Evolutionary conservation across 2,797 vertebrate species (phyloP).

Genomic region (Tragelaphus oryx): DNA sequence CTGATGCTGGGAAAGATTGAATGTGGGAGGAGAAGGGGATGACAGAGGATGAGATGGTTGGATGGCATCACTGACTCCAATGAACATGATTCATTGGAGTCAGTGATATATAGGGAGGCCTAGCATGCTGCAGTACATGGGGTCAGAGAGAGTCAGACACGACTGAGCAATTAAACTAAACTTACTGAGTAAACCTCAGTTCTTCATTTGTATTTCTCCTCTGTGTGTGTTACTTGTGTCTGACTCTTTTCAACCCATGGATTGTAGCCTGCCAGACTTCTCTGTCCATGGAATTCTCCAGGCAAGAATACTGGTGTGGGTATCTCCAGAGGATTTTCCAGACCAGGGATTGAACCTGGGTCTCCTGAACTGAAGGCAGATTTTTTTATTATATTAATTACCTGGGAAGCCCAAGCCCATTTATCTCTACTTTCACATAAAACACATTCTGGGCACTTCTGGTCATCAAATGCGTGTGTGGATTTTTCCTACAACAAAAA

Average conservation of each 20-base stretch:
- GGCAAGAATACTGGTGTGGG: not conserved
- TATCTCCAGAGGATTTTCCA: too few relatives aligned
- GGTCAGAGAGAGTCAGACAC: not conserved
- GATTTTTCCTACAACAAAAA: not conserved
- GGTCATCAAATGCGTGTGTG: not conserved
- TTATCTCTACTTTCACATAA: not conserved
- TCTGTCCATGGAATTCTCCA: not conserved
- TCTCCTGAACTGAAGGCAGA: too few relatives aligned
- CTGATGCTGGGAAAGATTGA: too few relatives aligned
- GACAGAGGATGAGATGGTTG: not conserved
- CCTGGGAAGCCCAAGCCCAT: too few relatives aligned
- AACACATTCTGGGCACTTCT: not conserved
- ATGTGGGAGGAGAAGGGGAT: too few relatives aligned
- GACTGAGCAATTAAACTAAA: not conserved
- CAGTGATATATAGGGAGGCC: not conserved
- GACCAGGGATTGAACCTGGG: too few relatives aligned
- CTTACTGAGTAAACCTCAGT: not conserved
- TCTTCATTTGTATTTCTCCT: not conserved
- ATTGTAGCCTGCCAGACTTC: not conserved
- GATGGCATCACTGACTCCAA: not conserved
- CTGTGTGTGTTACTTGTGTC: not conserved
- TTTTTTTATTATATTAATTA: too few relatives aligned
- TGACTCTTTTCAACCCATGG: not conserved
- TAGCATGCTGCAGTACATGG: accelerated
- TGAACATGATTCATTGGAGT: not conserved